Base-by-base conservation (phyloP, 1,140 invertebrate genomes). In the Drosophila oshimai region DNA sequence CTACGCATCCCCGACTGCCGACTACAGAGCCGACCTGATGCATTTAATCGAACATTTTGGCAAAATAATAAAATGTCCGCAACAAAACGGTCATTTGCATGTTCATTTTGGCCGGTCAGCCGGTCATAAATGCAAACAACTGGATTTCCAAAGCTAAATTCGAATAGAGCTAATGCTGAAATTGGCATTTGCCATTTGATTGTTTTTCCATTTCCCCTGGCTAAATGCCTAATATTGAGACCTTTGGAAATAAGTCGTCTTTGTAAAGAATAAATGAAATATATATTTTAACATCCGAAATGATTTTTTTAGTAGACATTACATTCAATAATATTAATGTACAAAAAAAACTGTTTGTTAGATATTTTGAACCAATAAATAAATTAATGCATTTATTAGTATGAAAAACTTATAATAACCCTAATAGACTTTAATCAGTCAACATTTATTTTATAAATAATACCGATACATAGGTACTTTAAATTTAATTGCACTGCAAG, bases 1-100 rank as follows among this genome's bases (percentile, higher is more conserved):
- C 49, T 34, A 76, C 57, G 34, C 41, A 62, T 7, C 46, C 37
- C 39, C 29, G n/a, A 36, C 18, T 15, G 49, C 4, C 53, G 18
- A 67, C n/a, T n/a, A n/a, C n/a, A n/a, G n/a, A 13, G 13, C 17
- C 31, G 12, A 61, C 33, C 76, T 87, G 78, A 87, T 70, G 68
- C 65, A 70, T 87, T 81, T 62, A 80, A 86, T 81, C 50, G 67
- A 55, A 65, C 69, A 74, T 84, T 83, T 83, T 70, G 74, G 54
- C 57, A 17, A 42, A 83, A 78, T 74, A 83, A 83, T 58, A 86
- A 74, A 75, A 87, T 86, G 68, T 77, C 67, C 76, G 86, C 67
- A 87, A 77, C 81, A 74, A 86, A 86, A 87, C 47, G 74, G 49
- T 45, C 76, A 86, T 80, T 87, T 86, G 67, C 72, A 73, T 74